These are phyloP conservation scores for Ditula angustiorana DNA, from an alignment of 2,888 invertebrate species.

Conservation along the genomic window DNA sequence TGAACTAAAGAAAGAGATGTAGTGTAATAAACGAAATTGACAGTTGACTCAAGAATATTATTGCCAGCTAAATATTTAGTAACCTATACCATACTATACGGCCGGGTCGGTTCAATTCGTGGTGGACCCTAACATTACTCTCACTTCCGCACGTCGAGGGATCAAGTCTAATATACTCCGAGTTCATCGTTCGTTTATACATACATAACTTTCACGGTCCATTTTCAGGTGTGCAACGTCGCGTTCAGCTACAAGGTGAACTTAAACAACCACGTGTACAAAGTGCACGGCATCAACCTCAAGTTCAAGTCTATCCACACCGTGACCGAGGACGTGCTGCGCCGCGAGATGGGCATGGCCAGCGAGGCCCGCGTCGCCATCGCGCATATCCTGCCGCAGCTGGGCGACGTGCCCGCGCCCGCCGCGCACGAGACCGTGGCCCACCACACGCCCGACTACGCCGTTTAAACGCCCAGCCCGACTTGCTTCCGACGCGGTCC, in stretches of 20 bases:
- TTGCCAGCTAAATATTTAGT: too few relatives aligned
- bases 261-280: slow-evolving; percentile 79
- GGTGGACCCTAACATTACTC: too few relatives aligned
- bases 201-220: slow-evolving; percentile 1
- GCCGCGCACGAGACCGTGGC: slow-evolving; percentile 55
- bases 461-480: slow-evolving; percentile 37
- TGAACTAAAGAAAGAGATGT: too few relatives aligned
- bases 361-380: slow-evolving; percentile 67
- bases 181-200: too few relatives aligned
- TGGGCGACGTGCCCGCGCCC: slow-evolving; percentile 66
- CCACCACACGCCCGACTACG: slow-evolving; percentile 41
- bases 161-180: too few relatives aligned
- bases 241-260: slow-evolving; percentile 83
- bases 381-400: slow-evolving; percentile 71
- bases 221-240: slow-evolving; percentile 77
- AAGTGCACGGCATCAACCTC: slow-evolving; percentile 79
- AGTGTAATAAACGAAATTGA: too few relatives aligned
- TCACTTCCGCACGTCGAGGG: too few relatives aligned
- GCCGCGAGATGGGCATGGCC: slow-evolving; percentile 70
- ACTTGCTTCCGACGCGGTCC: too few relatives aligned
- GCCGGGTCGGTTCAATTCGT: too few relatives aligned
- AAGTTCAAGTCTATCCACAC: slow-evolving; percentile 82
- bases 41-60: too few relatives aligned
- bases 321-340: slow-evolving; percentile 76
- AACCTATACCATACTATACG: too few relatives aligned